phyloP scores from a whole-genome alignment of 2,888 invertebrate species.

The Ophion ellenae region DNA sequence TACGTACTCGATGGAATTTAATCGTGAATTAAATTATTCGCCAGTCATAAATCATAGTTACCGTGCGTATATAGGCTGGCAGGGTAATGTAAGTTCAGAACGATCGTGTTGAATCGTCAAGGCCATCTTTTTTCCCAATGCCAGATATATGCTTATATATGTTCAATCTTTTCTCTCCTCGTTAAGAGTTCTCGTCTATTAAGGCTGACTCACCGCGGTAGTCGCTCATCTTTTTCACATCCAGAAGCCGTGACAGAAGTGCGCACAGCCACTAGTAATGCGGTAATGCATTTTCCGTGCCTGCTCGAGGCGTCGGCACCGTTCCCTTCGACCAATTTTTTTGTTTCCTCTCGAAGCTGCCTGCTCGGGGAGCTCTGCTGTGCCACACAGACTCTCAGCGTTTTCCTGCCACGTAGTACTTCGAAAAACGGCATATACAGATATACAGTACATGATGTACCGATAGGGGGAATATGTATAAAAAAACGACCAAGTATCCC shows the following conservation, averaged over 20 bases:
- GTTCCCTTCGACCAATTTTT: slow-evolving; percentile 55
- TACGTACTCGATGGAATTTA: background rate
- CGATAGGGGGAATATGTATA: background rate
- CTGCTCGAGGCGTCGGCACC: slow-evolving; percentile 25
- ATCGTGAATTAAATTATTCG: slow-evolving; percentile 23
- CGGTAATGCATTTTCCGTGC: slow-evolving; percentile 39
- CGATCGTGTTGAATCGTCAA: slow-evolving; percentile 44
- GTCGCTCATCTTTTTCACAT: slow-evolving; percentile 13
- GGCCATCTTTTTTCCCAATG: slow-evolving; percentile 29
- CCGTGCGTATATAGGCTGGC: background rate
- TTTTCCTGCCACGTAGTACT: background rate
- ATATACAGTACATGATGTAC: background rate
- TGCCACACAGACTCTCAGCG: background rate
- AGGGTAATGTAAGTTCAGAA: slow-evolving; percentile 7
- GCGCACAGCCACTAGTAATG: slow-evolving; percentile 38
- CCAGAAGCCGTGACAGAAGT: slow-evolving; percentile 9
- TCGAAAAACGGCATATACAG: background rate
- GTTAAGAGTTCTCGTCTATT: slow-evolving; percentile 37
- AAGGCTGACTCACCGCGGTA: slow-evolving; percentile 1
- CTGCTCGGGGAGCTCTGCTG: background rate
- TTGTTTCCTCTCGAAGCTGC: slow-evolving; percentile 29
- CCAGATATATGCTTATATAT: slow-evolving; percentile 7
- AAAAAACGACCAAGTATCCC: background rate
- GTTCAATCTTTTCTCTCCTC: slow-evolving; percentile 1
- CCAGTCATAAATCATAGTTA: slow-evolving; percentile 31